Evolutionary conservation across 2,888 invertebrate genomes (phyloP).

Genomic region (Molorchus minor): DNA sequence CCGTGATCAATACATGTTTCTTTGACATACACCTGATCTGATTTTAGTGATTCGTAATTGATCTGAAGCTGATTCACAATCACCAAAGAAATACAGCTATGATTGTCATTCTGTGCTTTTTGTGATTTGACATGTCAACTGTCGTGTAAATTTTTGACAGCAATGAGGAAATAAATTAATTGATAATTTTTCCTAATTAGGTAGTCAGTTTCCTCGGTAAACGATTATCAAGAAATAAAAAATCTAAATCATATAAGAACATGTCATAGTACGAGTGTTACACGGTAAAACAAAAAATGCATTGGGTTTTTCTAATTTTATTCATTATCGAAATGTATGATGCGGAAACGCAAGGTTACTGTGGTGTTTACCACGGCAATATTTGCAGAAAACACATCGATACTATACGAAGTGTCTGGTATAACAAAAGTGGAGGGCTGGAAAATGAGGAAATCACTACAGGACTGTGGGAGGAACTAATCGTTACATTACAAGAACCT

Average conservation of each 20-base stretch:
- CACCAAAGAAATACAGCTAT: no score
- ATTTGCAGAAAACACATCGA: constrained; percentile 64
- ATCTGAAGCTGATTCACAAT: no score
- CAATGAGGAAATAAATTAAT: no score
- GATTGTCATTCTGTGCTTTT: no score
- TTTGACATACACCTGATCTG: no score
- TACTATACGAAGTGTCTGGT: constrained; percentile 66
- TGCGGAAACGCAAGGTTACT: constrained; percentile 69
- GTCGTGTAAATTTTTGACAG: no score
- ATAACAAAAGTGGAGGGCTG: constrained; percentile 74
- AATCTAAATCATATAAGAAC: not conserved
- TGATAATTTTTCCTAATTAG: no score
- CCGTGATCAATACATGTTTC: no score
- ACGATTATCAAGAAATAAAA: not conserved
- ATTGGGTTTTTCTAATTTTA: constrained; percentile 28
- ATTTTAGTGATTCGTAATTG: no score
- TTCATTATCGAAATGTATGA: constrained; percentile 24
- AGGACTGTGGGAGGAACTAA: constrained; percentile 87
- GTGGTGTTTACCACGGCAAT: constrained; percentile 87
- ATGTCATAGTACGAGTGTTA: constrained; percentile 12
- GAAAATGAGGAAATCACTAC: constrained; percentile 86
- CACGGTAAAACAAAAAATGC: constrained; percentile 21
- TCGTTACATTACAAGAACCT: constrained; percentile 79
- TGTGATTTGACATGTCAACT: no score
- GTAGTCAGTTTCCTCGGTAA: no score